Evolutionary conservation across 2,888 invertebrate species (phyloP).

Genomic region (Mythimna vitellina): DNA sequence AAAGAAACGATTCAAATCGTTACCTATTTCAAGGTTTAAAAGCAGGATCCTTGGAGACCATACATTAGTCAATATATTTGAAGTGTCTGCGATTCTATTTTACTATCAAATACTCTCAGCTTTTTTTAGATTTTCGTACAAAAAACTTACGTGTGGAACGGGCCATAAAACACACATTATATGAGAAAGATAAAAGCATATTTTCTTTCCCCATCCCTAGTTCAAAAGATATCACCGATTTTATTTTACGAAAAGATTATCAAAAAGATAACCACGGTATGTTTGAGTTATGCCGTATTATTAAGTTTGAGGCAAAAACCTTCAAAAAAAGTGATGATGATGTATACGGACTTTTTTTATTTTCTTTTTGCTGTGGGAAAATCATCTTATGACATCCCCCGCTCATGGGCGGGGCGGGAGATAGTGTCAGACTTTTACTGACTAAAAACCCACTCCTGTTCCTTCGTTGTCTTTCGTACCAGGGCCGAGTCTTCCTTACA

Average conservation of each 20-base stretch:
- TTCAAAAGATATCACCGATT: neutral
- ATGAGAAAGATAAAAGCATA: constrained; percentile 13
- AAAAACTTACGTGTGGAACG: neutral
- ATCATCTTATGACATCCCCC: too few relatives aligned
- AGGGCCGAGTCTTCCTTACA: too few relatives aligned
- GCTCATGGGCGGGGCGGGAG: too few relatives aligned
- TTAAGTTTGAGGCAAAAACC: neutral
- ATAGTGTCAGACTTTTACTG: too few relatives aligned
- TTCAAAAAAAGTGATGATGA: too few relatives aligned
- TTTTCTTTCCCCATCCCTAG: neutral
- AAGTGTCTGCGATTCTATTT: constrained; percentile 2
- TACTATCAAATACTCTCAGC: neutral
- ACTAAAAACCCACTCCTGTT: too few relatives aligned
- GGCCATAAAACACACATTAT: constrained; percentile 9
- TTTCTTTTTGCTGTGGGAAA: too few relatives aligned
- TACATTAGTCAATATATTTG: neutral
- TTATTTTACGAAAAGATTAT: constrained; percentile 20
- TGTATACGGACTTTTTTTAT: too few relatives aligned
- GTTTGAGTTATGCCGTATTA: neutral
- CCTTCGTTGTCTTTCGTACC: too few relatives aligned
- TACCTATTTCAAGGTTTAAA: neutral
- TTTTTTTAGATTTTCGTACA: neutral
- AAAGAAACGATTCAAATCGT: neutral
- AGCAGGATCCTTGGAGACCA: neutral
- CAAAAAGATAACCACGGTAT: constrained; percentile 2